Base-by-base conservation (phyloP, 2,888 invertebrate genomes). In the Icerya purchasi region DNA sequence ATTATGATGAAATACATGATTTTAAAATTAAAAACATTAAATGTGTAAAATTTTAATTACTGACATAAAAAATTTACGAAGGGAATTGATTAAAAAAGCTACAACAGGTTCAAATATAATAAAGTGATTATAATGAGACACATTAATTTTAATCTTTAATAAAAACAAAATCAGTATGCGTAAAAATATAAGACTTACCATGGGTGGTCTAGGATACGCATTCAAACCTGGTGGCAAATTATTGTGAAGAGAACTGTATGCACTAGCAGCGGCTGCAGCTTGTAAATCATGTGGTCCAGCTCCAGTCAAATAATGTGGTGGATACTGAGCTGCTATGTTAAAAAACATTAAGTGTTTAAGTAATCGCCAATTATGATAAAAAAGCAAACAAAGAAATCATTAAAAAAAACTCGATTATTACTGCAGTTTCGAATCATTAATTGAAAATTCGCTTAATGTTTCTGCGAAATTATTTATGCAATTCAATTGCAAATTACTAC, bases 181-280 rank as follows among this genome's bases (percentile, higher is more conserved):
- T n/a, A n/a, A n/a, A n/a, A n/a, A n/a, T n/a, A 36, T 36, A 36
- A 14, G 22, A 64, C 65, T 67, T 63, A 70, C 70, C 64, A 81
- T 71, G 36, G 80, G 78, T 56, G 80, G 80, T 67, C 81, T 73
- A 22, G 80, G 80, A 67, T 81, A 83, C 69, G 76, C 80, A 70
- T 79, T 81, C 65, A 80, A 73, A 59, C 75, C 76, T 53, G 78
- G 78, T 56, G 80, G 78, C 65, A 80, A 76, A 69, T 80, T 78
- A 66, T 80, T 79, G 67, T 81, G 80, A 58, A 82, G 77, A 61
- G 73, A 76, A 25, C 77, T 78, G 65, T 77, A 77, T 51, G 75
- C 74, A 22, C 75, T 75, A 2, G 74, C 75, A 50, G 74, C 73
- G 3, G 72, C 74, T 20, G 75, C 74, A 20, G 66, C 64, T 22